A percentile compares a stretch with the other conserved stretches of the same genome.
Evolutionary conservation across 2,113 vertebrate genomes (phyloP).

Genomic region (Apteryx owenii): DNA sequence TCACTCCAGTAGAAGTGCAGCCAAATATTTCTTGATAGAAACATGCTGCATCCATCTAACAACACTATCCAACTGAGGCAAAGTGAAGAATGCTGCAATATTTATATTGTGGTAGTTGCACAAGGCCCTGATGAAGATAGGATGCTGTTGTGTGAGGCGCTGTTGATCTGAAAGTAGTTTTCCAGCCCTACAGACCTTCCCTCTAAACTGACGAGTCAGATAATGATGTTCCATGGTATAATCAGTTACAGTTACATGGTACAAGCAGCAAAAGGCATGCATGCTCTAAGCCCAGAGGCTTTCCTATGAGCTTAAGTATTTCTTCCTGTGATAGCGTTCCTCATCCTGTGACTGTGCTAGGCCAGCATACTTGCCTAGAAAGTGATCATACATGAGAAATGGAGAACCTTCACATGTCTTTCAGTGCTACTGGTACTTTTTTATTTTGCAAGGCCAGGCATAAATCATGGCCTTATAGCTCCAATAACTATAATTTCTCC

Average conservation of each 20-base stretch:
- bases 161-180: not conserved
- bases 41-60: slow-evolving; percentile 54
- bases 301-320: not conserved
- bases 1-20: slow-evolving; percentile 1
- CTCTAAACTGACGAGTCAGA: not conserved
- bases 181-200: not conserved
- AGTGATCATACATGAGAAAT: not conserved
- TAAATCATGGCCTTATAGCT: slow-evolving; percentile 40
- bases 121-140: slow-evolving; percentile 29
- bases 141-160: not conserved
- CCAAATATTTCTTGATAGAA: slow-evolving; percentile 67
- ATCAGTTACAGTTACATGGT: not conserved
- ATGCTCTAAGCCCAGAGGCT: not conserved
- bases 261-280: not conserved
- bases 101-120: slow-evolving; percentile 43
- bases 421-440: not conserved
- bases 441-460: not conserved
- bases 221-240: not conserved
- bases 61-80: slow-evolving; percentile 45
- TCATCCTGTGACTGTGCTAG: not conserved
- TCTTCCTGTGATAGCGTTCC: not conserved
- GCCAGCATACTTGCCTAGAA: slow-evolving; percentile 18
- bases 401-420: not conserved
- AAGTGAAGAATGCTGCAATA: slow-evolving; percentile 32
- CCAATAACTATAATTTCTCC: slow-evolving; percentile 30